Percentiles rank a stretch among this genome's conserved stretches.
Evolutionary conservation across 1,140 invertebrate species (phyloP).

Genomic region (Ruditapes philippinarum): DNA sequence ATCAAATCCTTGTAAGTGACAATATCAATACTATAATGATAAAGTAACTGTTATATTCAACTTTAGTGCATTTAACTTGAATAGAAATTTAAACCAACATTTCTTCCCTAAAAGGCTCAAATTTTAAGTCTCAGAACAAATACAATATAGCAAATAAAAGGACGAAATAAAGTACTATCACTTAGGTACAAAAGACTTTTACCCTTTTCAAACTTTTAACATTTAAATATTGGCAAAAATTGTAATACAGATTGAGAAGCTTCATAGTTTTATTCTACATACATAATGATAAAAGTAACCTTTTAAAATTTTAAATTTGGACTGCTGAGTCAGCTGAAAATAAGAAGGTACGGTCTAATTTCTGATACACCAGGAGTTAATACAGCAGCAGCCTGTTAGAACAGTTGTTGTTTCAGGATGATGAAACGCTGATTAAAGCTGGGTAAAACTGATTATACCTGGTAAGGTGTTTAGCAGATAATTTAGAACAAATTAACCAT

Average conservation of each 20-base stretch:
- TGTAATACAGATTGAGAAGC: no score
- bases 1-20: not conserved
- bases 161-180: no score
- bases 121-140: not conserved
- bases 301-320: no score
- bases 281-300: no score
- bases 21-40: not conserved
- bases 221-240: no score
- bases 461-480: conserved; percentile 21
- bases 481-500: conserved; percentile 33
- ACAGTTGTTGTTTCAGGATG: not conserved
- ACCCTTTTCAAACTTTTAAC: no score
- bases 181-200: no score
- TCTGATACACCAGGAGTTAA: not conserved
- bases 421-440: not conserved
- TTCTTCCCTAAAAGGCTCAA: not conserved
- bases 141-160: not conserved
- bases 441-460: conserved; percentile 17
- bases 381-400: not conserved
- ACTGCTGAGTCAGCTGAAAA: no score
- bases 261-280: no score
- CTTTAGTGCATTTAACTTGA: not conserved
- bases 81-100: not conserved
- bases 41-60: not conserved
- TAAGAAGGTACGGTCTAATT: not conserved